These are phyloP conservation scores for Lasius platythorax DNA, from an alignment of 2,888 invertebrate genomes.

Conservation along the genomic window DNA sequence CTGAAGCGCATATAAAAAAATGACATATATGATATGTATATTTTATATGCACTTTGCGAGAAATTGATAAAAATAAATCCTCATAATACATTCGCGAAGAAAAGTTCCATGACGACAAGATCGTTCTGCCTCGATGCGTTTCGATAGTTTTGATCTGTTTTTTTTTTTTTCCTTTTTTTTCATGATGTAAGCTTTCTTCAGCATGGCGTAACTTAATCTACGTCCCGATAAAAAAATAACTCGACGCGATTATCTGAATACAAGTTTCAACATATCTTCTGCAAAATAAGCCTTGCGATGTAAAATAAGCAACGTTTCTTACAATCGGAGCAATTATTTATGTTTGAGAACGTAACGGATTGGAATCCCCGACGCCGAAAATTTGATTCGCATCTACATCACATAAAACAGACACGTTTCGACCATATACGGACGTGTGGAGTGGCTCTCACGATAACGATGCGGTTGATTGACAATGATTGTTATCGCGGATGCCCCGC, in stretches of 20 bases:
- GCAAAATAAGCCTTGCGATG: neutral
- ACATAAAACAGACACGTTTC: conserved; percentile 38
- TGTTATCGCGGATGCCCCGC: conserved; percentile 56
- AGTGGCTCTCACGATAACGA: conserved; percentile 60
- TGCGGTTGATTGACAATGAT: conserved; percentile 60
- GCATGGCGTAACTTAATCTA: neutral
- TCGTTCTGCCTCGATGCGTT: neutral
- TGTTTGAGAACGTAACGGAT: neutral
- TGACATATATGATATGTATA: neutral
- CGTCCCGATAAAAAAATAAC: neutral
- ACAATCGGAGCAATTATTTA: neutral
- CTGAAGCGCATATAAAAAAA: conserved; percentile 1
- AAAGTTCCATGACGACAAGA: neutral
- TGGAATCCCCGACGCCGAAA: conserved; percentile 6
- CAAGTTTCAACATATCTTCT: neutral
- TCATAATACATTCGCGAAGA: neutral
- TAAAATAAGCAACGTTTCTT: neutral
- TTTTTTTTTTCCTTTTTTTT: neutral
- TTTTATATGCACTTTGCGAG: neutral
- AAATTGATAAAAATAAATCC: conserved; percentile 15
- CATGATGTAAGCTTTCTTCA: neutral
- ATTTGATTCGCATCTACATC: conserved; percentile 15
- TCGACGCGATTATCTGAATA: neutral
- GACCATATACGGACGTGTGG: conserved; percentile 35
- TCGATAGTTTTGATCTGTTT: neutral